A percentile compares a stretch with the other conserved stretches of the same genome.
These are phyloP conservation scores for Dexiosoma caninum DNA, from an alignment of 2,888 invertebrate species.

Conservation along the genomic window DNA sequence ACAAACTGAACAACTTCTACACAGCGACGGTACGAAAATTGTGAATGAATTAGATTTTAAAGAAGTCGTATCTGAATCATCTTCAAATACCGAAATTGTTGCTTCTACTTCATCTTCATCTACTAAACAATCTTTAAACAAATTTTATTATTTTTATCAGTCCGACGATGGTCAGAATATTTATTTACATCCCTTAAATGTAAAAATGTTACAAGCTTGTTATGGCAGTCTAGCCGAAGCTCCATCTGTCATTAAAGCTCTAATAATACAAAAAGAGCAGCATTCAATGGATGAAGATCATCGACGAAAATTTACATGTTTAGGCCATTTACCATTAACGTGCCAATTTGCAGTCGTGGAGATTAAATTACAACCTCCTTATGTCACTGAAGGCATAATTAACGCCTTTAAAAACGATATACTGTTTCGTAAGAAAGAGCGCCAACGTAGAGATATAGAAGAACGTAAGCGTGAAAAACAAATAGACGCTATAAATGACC, in stretches of 20 bases:
- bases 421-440: slow-evolving; percentile 82
- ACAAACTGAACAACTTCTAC: not conserved
- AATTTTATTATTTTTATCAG: slow-evolving; percentile 78
- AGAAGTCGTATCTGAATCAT: not conserved
- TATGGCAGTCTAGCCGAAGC: slow-evolving; percentile 90
- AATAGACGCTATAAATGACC: slow-evolving; percentile 85
- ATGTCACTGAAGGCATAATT: slow-evolving; percentile 84
- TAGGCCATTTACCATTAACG: slow-evolving; percentile 92
- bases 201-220: slow-evolving; percentile 90
- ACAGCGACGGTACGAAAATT: not conserved
- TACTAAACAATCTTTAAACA: slow-evolving; percentile 79
- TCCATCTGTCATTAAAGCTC: slow-evolving; percentile 85
- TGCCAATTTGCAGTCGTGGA: slow-evolving; percentile 95
- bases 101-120: slow-evolving; percentile 56
- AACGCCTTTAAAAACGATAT: slow-evolving; percentile 86
- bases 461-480: slow-evolving; percentile 88
- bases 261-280: slow-evolving; percentile 91
- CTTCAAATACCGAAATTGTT: not conserved
- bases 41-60: not conserved
- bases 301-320: slow-evolving; percentile 85
- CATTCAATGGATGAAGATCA: slow-evolving; percentile 91
- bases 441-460: slow-evolving; percentile 85
- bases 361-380: slow-evolving; percentile 86
- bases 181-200: slow-evolving; percentile 93
- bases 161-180: slow-evolving; percentile 95